Percentiles rank a stretch among this genome's conserved stretches.
phyloP scores from a whole-genome alignment of 2,113 vertebrate species.

The Seriola rivoliana region DNA sequence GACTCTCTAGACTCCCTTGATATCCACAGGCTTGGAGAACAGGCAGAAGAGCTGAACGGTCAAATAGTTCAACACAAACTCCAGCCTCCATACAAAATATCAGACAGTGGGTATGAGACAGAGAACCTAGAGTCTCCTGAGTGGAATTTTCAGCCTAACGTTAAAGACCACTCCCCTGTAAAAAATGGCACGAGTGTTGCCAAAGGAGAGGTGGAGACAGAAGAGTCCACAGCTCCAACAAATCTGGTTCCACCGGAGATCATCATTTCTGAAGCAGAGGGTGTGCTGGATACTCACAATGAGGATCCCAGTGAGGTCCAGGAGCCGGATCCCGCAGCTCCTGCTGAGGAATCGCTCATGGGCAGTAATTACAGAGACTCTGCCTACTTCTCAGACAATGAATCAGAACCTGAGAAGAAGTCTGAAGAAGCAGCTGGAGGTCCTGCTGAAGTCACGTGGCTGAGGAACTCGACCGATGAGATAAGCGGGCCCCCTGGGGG shows the following conservation, averaged over 20 bases:
- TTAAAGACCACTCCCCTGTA: slow-evolving; percentile 75
- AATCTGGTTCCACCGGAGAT: slow-evolving; percentile 87
- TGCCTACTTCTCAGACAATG: slow-evolving; percentile 98
- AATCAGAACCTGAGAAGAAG: slow-evolving; percentile 93
- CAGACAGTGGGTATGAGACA: slow-evolving; percentile 97
- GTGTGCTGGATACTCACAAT: slow-evolving; percentile 57
- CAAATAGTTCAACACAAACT: slow-evolving; percentile 85
- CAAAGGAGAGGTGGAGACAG: slow-evolving; percentile 57
- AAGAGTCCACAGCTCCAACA: slow-evolving; percentile 4
- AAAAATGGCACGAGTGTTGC: slow-evolving; percentile 62
- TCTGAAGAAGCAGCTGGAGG: slow-evolving; percentile 79
- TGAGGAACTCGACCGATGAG: slow-evolving; percentile 36
- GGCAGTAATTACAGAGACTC: slow-evolving; percentile 92
- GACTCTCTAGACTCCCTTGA: slow-evolving; percentile 94
- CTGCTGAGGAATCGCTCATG: slow-evolving; percentile 73
- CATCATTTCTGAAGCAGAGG: slow-evolving; percentile 88
- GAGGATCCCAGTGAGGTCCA: slow-evolving; percentile 48
- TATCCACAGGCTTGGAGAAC: slow-evolving; percentile 86
- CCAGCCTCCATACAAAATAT: slow-evolving; percentile 92
- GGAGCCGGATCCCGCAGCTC: slow-evolving; percentile 42
- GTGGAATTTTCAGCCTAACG: slow-evolving; percentile 91
- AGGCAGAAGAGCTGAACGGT: slow-evolving; percentile 71
- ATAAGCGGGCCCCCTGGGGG: background rate
- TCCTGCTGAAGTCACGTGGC: slow-evolving; percentile 55
- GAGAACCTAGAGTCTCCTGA: slow-evolving; percentile 98